Evolutionary conservation across 2,888 invertebrate species (phyloP).

Genomic region (Yponomeuta sedellus): DNA sequence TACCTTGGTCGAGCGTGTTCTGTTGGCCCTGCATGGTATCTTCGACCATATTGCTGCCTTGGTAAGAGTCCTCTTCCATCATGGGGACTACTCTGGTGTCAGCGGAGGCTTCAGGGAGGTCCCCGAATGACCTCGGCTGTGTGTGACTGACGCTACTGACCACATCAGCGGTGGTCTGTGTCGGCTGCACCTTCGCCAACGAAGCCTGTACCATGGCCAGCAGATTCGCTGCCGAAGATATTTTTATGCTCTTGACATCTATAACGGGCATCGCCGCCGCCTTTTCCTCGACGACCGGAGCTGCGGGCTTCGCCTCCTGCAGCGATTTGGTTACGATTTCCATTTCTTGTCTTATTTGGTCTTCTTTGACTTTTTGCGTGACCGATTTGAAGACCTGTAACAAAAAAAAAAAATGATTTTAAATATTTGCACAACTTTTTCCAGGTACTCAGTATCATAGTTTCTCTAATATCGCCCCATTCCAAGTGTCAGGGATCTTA

Average conservation of each 20-base stretch:
- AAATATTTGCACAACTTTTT: background rate
- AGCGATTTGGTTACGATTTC: conserved; percentile 71
- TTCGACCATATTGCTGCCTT: background rate
- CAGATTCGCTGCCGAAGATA: conserved; percentile 54
- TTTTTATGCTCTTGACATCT: conserved; percentile 29
- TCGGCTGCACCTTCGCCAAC: conserved; percentile 30
- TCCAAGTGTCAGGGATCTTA: no score
- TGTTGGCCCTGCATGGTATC: background rate
- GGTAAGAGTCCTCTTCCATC: background rate
- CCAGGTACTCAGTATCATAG: background rate
- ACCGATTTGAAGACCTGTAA: conserved; percentile 82
- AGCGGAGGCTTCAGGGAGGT: conserved; percentile 29
- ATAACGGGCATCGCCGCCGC: conserved; percentile 18
- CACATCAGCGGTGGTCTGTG: conserved; percentile 29
- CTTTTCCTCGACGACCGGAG: conserved; percentile 19
- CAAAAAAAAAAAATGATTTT: background rate
- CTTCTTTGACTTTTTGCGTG: conserved; percentile 82
- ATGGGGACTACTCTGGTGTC: background rate
- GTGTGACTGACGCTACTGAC: conserved; percentile 35
- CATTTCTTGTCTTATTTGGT: conserved; percentile 75
- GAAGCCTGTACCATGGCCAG: conserved; percentile 62
- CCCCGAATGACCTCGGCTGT: conserved; percentile 60
- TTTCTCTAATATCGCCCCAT: background rate
- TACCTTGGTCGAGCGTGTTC: background rate
- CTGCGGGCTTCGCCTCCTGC: conserved; percentile 41